These are phyloP conservation scores for Fabriciana adippe DNA, from an alignment of 2,888 invertebrate species.

Conservation along the genomic window DNA sequence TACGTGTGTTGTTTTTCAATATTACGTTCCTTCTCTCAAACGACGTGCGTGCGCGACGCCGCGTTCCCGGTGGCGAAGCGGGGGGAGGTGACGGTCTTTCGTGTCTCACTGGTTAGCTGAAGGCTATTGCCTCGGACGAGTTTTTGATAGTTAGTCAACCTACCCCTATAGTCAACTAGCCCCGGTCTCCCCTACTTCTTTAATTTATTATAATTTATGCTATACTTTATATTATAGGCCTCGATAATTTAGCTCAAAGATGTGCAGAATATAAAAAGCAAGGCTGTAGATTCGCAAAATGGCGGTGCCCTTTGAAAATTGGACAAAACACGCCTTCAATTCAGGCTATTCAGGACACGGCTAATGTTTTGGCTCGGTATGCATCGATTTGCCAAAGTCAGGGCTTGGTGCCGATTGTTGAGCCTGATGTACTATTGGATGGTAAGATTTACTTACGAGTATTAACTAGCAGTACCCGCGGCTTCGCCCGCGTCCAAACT, in stretches of 20 bases:
- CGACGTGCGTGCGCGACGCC: too few relatives aligned
- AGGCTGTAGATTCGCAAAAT: slow-evolving; percentile 98
- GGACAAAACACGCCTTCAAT: slow-evolving; percentile 93
- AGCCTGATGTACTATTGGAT: slow-evolving; percentile 98
- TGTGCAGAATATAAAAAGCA: slow-evolving; percentile 98
- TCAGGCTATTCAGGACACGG: slow-evolving; percentile 95
- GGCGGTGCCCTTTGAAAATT: slow-evolving; percentile 98
- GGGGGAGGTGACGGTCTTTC: too few relatives aligned
- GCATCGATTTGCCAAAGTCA: slow-evolving; percentile 97
- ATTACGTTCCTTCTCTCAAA: too few relatives aligned
- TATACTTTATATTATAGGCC: slow-evolving; percentile 76
- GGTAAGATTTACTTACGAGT: slow-evolving; percentile 75
- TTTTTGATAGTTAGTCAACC: too few relatives aligned
- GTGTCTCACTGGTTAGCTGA: too few relatives aligned
- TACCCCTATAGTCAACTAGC: too few relatives aligned
- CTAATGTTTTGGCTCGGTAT: slow-evolving; percentile 97
- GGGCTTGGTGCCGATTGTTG: slow-evolving; percentile 99
- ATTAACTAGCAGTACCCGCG: neutral
- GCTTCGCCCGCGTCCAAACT: too few relatives aligned
- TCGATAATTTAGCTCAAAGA: slow-evolving; percentile 95
- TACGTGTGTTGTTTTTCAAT: too few relatives aligned
- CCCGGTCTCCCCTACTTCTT: too few relatives aligned
- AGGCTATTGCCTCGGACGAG: too few relatives aligned
- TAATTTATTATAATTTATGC: neutral
- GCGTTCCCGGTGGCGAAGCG: too few relatives aligned